A percentile compares a stretch with the other conserved stretches of the same genome.
Conservation (phyloP, 2,888 invertebrate species). For the Drosophila picticornis region DNA sequence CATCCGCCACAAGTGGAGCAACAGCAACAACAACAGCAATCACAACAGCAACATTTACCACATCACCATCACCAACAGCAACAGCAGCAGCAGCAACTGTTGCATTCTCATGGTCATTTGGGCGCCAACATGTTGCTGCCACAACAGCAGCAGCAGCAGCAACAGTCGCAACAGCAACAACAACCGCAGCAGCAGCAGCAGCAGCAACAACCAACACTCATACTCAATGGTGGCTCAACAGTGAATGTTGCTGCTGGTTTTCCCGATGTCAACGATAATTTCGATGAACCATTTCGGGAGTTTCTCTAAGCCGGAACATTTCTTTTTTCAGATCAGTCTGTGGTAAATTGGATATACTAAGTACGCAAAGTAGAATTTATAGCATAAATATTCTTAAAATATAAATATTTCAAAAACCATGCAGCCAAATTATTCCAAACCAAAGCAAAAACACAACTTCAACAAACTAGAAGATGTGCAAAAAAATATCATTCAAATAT, state of each 20-base stretch:
- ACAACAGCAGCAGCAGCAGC: conserved; percentile 54
- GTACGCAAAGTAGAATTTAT: conserved; percentile 53
- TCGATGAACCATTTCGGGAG: conserved; percentile 84
- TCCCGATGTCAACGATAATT: conserved; percentile 82
- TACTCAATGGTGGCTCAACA: conserved; percentile 64
- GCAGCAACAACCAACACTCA: conserved; percentile 61
- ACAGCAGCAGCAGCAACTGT: conserved; percentile 56
- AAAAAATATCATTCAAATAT: not conserved
- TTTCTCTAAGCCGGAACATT: conserved; percentile 77
- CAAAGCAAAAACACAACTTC: not conserved
- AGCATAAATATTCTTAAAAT: conserved; percentile 23
- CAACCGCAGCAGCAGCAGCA: conserved; percentile 28
- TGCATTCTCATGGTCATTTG: conserved; percentile 65
- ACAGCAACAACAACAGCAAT: conserved; percentile 49
- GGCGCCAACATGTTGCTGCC: conserved; percentile 62
- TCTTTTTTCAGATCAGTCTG: conserved; percentile 28
- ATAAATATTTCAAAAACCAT: not conserved
- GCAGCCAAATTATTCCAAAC: conserved; percentile 1
- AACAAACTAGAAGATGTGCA: not conserved
- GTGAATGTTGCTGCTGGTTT: conserved; percentile 55
- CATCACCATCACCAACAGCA: conserved; percentile 58
- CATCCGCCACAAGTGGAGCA: conserved; percentile 64
- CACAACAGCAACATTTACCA: conserved; percentile 57
- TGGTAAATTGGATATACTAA: conserved; percentile 52
- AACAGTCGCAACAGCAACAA: conserved; percentile 44